phyloP scores from a whole-genome alignment of 2,113 vertebrate species.

The Arizona elegans region DNA sequence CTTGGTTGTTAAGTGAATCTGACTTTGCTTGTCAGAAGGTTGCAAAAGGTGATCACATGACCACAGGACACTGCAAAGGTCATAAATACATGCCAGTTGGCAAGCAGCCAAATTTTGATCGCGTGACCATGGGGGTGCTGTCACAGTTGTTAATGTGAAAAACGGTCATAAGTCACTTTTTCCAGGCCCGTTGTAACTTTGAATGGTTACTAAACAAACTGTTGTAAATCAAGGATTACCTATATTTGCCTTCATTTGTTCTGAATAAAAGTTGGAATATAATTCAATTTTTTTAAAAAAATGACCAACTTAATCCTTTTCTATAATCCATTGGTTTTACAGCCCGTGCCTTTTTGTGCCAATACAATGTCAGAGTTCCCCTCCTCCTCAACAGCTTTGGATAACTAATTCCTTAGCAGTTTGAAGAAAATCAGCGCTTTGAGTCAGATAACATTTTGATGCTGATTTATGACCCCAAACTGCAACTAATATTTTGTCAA shows the following conservation, averaged over 20 bases:
- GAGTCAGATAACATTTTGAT: neutral
- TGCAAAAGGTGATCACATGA: neutral
- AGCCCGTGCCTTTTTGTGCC: neutral
- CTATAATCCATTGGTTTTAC: neutral
- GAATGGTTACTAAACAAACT: neutral
- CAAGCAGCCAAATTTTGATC: neutral
- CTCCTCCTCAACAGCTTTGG: neutral
- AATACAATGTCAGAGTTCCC: neutral
- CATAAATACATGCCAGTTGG: neutral
- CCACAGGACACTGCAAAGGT: neutral
- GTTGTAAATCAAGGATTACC: neutral
- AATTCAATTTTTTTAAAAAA: neutral
- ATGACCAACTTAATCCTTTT: neutral
- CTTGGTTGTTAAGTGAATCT: neutral
- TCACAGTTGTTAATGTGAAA: neutral
- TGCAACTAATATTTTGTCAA: neutral
- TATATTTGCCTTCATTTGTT: neutral
- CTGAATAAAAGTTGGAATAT: neutral
- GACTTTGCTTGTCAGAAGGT: neutral
- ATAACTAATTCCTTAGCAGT: neutral
- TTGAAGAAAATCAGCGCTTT: neutral
- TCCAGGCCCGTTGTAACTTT: neutral
- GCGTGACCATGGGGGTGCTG: neutral
- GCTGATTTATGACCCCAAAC: neutral
- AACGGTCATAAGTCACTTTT: neutral